phyloP scores from a whole-genome alignment of 92 coral and sea anemone species.

The Scolanthus callimorphus region DNA sequence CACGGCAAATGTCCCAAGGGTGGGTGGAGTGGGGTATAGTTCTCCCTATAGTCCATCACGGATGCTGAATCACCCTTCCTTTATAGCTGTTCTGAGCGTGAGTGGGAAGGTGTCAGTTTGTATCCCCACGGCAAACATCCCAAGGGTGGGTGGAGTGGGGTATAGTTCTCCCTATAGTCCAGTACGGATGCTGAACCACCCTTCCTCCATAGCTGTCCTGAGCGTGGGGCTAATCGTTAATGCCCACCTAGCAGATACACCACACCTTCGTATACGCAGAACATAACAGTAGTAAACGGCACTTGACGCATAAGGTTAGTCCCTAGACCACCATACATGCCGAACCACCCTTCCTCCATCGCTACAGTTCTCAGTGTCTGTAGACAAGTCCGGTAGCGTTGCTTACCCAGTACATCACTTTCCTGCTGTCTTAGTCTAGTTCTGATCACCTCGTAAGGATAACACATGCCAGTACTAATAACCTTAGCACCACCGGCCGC shows the following conservation, averaged over 20 bases:
- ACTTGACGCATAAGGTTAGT: conserved; percentile 87
- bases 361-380: conserved; percentile 74
- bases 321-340: conserved; percentile 81
- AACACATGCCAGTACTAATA: conserved; percentile 73
- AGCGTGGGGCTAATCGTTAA: background rate
- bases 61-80: too few species aligned
- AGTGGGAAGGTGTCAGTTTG: too few species aligned
- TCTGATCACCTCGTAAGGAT: conserved; percentile 92
- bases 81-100: too few species aligned
- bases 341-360: conserved; percentile 76
- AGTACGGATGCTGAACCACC: background rate
- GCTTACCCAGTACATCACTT: conserved; percentile 67
- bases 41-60: too few species aligned
- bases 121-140: too few species aligned
- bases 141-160: too few species aligned
- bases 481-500: conserved; percentile 86
- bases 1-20: too few species aligned
- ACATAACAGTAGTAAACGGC: conserved; percentile 84
- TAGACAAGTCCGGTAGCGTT: conserved; percentile 49
- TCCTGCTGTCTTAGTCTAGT: conserved; percentile 92
- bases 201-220: background rate
- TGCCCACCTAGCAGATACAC: conserved; percentile 50
- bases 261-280: conserved; percentile 80
- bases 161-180: too few species aligned
- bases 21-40: too few species aligned